These are phyloP conservation scores for Bergia sp. DNA, from an alignment of 92 coral and sea anemone genomes.

Conservation along the genomic window DNA sequence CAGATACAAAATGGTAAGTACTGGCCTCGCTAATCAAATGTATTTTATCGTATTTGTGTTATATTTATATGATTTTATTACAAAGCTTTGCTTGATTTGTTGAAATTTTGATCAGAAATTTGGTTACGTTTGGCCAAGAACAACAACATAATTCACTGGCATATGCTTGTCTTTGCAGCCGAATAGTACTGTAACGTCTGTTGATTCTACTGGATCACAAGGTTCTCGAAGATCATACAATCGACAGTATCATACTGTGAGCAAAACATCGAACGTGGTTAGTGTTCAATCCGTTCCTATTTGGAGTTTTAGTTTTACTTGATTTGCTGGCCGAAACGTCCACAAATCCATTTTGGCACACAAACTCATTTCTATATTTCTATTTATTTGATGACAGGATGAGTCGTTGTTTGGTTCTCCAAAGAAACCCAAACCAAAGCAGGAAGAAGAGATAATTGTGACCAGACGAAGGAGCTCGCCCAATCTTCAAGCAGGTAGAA, in stretches of 20 bases:
- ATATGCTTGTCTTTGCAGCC: slow-evolving; percentile 59
- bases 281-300: slow-evolving; percentile 14
- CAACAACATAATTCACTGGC: not conserved
- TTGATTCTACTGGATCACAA: slow-evolving; percentile 88
- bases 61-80: not conserved
- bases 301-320: not conserved
- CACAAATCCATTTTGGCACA: not conserved
- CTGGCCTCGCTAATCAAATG: not conserved
- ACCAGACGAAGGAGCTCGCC: slow-evolving; percentile 53
- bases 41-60: not conserved
- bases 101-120: slow-evolving; percentile 8
- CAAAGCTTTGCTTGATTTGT: not conserved
- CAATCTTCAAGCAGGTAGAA: slow-evolving; percentile 49
- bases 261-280: slow-evolving; percentile 97
- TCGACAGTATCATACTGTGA: slow-evolving; percentile 92
- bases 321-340: not conserved
- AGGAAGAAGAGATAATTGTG: slow-evolving; percentile 78
- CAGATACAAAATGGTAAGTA: slow-evolving; percentile 22
- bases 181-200: slow-evolving; percentile 88
- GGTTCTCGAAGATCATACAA: slow-evolving; percentile 93
- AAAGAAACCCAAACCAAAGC: slow-evolving; percentile 74
- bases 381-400: slow-evolving; percentile 62
- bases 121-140: not conserved
- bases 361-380: not conserved
- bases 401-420: slow-evolving; percentile 97